Conservation (phyloP, 1,140 invertebrate genomes). For the Arctopsyche grandis region DNA sequence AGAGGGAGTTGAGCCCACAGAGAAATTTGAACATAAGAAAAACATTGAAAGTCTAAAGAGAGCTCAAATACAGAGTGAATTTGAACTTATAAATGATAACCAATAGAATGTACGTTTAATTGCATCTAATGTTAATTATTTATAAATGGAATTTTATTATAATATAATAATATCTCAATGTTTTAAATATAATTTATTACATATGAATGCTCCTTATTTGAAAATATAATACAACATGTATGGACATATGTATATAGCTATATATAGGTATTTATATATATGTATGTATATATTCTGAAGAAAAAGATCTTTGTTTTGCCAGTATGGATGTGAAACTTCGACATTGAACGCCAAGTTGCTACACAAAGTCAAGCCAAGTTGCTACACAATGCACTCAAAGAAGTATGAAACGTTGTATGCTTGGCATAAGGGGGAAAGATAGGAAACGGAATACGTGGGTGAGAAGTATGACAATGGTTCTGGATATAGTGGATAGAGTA, state of each 20-base stretch:
- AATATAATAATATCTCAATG: not conserved
- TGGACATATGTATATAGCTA: not conserved
- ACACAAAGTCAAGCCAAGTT: no score
- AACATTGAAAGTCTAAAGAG: conserved; percentile 10
- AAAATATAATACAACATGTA: no score
- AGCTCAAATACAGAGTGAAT: conserved; percentile 12
- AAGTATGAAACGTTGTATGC: no score
- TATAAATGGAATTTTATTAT: not conserved
- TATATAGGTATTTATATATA: not conserved
- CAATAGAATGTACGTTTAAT: not conserved
- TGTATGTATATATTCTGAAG: not conserved
- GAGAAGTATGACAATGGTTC: no score
- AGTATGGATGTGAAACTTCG: no score
- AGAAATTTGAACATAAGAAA: conserved; percentile 19
- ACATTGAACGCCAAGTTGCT: no score
- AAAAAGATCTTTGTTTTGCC: no score
- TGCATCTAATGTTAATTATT: not conserved
- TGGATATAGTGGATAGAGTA: no score
- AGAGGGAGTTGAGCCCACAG: not conserved
- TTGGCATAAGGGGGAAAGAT: no score
- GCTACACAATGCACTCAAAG: no score
- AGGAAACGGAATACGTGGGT: no score
- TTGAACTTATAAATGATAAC: conserved; percentile 16
- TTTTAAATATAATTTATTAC: not conserved
- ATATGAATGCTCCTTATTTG: no score